Conservation (phyloP, 2,888 invertebrate genomes). For the Lottia scabra region DNA sequence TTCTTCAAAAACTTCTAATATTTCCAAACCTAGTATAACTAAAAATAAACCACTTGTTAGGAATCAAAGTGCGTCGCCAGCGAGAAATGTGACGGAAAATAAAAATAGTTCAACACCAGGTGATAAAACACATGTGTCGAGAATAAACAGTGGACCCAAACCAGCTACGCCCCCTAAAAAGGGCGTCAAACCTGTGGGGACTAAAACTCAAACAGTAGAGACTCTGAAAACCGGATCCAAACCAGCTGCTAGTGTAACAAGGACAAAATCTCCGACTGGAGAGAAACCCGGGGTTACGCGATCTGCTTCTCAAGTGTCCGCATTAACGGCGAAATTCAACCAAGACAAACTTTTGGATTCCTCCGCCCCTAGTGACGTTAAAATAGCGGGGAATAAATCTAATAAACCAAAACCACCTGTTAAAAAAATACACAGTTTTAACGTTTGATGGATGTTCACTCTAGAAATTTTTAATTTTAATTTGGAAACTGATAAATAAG, state of each 20-base stretch:
- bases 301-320: neutral
- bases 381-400: constrained; percentile 8
- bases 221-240: too few relatives aligned
- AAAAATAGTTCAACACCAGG: neutral
- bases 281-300: neutral
- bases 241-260: neutral
- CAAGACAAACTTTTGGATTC: neutral
- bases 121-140: neutral
- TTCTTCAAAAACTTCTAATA: too few relatives aligned
- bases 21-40: neutral
- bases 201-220: too few relatives aligned
- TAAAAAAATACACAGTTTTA: constrained; percentile 37
- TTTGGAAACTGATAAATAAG: too few relatives aligned
- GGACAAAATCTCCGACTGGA: neutral
- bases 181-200: too few relatives aligned
- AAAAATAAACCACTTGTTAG: neutral
- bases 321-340: neutral
- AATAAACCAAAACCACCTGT: constrained; percentile 32
- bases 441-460: constrained; percentile 26
- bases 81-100: neutral
- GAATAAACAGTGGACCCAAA: neutral
- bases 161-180: neutral
- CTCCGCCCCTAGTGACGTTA: neutral
- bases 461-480: too few relatives aligned
- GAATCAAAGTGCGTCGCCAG: neutral